Conservation (phyloP, 1,140 invertebrate species). For the Dendroctonus valens region DNA sequence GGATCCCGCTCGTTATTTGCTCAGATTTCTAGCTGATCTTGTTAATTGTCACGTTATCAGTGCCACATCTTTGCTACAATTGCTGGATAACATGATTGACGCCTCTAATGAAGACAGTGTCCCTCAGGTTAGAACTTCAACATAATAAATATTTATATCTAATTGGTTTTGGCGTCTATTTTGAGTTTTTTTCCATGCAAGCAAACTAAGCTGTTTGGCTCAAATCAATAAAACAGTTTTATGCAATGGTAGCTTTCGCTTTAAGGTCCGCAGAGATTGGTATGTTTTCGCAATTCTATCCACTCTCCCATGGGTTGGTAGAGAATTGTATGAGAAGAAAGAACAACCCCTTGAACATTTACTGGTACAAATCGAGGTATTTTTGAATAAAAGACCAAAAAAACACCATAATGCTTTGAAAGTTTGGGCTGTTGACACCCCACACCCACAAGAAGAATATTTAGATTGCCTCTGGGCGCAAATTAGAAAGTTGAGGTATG, state of each 20-base stretch:
- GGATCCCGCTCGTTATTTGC: constrained; percentile 83
- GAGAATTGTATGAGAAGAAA: constrained; percentile 96
- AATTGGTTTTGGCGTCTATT: neutral
- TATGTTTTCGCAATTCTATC: constrained; percentile 95
- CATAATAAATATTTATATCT: neutral
- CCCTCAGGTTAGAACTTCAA: constrained; percentile 61
- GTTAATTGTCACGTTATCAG: constrained; percentile 97
- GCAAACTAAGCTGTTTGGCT: neutral
- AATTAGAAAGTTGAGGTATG: constrained; percentile 81
- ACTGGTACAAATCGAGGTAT: constrained; percentile 90
- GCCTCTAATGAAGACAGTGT: constrained; percentile 91
- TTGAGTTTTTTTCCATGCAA: neutral
- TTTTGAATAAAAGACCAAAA: constrained; percentile 89
- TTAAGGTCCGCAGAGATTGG: constrained; percentile 83
- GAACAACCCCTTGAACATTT: constrained; percentile 91
- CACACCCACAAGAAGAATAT: constrained; percentile 98
- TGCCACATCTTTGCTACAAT: constrained; percentile 84
- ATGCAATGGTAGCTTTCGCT: constrained; percentile 18
- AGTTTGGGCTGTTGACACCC: constrained; percentile 89
- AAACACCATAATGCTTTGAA: constrained; percentile 87
- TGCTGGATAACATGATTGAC: constrained; percentile 93
- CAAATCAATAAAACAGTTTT: neutral
- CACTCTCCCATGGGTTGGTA: constrained; percentile 92
- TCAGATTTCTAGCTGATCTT: constrained; percentile 92
- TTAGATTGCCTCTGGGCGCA: constrained; percentile 97